Base-by-base conservation (phyloP, 2,113 vertebrate genomes). In the Oxygymnocypris stewartii region DNA sequence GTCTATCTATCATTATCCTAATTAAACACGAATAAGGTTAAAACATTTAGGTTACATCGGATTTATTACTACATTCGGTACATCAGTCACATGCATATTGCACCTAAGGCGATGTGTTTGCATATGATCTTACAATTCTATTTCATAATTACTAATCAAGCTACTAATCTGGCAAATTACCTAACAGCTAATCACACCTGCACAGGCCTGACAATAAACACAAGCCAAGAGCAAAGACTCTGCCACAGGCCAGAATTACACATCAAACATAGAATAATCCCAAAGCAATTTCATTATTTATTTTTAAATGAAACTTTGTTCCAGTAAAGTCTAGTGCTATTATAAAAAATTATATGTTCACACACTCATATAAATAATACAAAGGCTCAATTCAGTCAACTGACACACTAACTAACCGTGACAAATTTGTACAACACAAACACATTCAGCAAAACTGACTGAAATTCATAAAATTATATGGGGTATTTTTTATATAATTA, bases 91-190 rank as follows among this genome's bases (percentile, higher is more conserved):
- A 73, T 18, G 28, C 47, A 75, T 54, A 78, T 78, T 61, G 31
- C 25, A 35, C 65, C 44, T 57, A 4, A 54, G 9, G 23, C 86
- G 42, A 71, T 8, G 76, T 5, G 13, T 25, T 31, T 28, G 75
- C 25, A 67, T 49, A n/a, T 44, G 47, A 54, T 42, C 23, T 59
- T 25, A 47, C 35, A 75, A 71, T 54, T 71, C 28, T 71, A 71
- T 83, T 71, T 71, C 81, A 83, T 35, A 65, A 83, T 83, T 49
- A 71, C 81, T 83, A 57, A 80, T 80, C 35, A 35, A 78, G 44
- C 49, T 51, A 78, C 28, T 80, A 54, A 84, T 59, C 67, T 74
- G 49, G 20, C 69, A 74, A 61, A 42, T 75, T 84, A 44, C 69
- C 20, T 42, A 40, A 59, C 51, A 71, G n/a, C 42, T 75, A 84